Conservation (phyloP, 2,113 vertebrate genomes). For the Aptenodytes forsteri region DNA sequence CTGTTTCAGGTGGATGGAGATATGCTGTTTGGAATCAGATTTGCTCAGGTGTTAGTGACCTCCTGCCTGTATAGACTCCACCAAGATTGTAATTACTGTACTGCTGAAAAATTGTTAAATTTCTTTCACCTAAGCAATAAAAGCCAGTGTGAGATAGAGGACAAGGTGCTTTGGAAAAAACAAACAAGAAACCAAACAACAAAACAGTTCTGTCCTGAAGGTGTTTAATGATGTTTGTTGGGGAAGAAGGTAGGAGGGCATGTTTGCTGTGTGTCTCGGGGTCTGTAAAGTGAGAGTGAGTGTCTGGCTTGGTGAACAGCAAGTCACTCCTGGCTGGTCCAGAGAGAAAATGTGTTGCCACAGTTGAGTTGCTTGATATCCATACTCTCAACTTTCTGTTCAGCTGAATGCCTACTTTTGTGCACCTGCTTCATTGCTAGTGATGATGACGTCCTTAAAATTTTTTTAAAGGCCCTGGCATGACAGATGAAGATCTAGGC, state of each 20-base stretch:
- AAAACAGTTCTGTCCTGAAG: not conserved
- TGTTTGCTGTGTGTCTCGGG: not conserved
- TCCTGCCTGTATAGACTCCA: not conserved
- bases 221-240: not conserved
- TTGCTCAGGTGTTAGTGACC: slow-evolving; percentile 16
- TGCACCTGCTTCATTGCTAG: not conserved
- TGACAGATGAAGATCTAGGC: not conserved
- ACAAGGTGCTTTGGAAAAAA: not conserved
- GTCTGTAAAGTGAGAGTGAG: not conserved
- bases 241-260: not conserved
- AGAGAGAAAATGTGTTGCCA: not conserved
- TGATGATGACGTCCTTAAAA: not conserved
- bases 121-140: slow-evolving; percentile 10
- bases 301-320: not conserved
- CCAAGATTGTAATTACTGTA: slow-evolving; percentile 1
- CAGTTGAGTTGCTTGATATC: not conserved
- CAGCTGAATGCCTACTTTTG: not conserved
- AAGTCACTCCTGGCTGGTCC: not conserved
- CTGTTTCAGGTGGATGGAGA: slow-evolving; percentile 22
- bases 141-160: not conserved
- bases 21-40: not conserved
- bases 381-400: not conserved
- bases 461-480: not conserved
- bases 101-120: not conserved
- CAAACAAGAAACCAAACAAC: not conserved